Conservation (phyloP, 2,888 invertebrate species). For the Apamea monoglypha region DNA sequence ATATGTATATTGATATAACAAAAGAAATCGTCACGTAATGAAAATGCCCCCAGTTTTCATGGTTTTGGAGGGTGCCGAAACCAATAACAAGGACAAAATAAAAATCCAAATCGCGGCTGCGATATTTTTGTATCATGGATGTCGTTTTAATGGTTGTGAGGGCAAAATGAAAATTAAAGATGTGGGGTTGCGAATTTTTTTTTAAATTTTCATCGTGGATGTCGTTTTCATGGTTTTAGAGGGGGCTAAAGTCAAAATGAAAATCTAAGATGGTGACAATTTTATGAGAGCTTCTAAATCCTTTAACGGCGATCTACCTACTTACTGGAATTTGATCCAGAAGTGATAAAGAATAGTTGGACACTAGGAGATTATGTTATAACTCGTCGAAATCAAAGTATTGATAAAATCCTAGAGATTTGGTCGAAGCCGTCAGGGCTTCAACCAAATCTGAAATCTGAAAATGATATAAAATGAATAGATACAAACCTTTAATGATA, state of each 20-base stretch:
- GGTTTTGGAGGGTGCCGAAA: too few relatives aligned
- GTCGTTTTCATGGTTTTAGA: too few relatives aligned
- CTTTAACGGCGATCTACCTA: background rate
- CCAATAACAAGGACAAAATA: too few relatives aligned
- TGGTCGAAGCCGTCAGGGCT: too few relatives aligned
- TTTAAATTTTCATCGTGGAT: too few relatives aligned
- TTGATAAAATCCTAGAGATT: background rate
- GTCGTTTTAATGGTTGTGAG: too few relatives aligned
- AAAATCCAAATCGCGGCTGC: too few relatives aligned
- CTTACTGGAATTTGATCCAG: background rate
- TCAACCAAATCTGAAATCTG: background rate
- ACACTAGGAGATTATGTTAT: background rate
- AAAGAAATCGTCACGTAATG: background rate
- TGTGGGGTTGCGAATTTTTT: too few relatives aligned
- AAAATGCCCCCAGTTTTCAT: too few relatives aligned
- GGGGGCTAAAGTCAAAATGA: background rate
- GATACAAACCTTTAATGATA: constrained; percentile 93
- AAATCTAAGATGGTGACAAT: background rate
- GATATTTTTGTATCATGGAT: too few relatives aligned
- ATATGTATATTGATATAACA: too few relatives aligned
- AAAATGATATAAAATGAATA: background rate
- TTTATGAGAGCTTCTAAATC: background rate
- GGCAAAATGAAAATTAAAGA: too few relatives aligned
- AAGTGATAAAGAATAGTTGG: background rate
- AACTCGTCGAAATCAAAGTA: background rate